Evolutionary conservation across 1,140 invertebrate genomes (phyloP).

Genomic region (Trachymyrmex cornetzi): DNA sequence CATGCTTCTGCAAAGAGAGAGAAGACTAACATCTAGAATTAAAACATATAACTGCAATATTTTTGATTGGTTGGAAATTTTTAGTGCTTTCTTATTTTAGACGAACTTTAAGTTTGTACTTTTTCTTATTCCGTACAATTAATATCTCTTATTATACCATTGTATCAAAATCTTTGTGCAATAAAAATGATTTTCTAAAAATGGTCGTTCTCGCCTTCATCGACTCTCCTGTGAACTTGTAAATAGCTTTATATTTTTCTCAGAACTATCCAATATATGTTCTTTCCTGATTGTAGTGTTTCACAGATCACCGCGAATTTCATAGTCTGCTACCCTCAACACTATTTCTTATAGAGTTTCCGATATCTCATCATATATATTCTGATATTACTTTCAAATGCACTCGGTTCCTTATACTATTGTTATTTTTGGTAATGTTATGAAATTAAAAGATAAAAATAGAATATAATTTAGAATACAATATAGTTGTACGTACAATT

Average conservation of each 20-base stretch:
- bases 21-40: background rate
- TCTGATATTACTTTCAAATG: background rate
- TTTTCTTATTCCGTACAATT: background rate
- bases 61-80: background rate
- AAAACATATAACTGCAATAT: background rate
- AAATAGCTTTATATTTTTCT: slow-evolving; percentile 49
- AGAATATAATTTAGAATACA: background rate
- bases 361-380: background rate
- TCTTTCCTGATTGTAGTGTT: background rate
- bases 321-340: background rate
- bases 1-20: background rate
- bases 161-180: too few species aligned
- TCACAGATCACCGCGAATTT: slow-evolving; percentile 30
- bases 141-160: background rate
- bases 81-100: background rate
- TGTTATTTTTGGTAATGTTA: background rate
- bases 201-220: slow-evolving; percentile 45
- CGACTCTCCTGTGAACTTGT: slow-evolving; percentile 43
- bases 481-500: background rate
- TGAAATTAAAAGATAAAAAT: background rate
- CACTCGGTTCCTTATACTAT: background rate
- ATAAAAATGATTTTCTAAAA: too few species aligned
- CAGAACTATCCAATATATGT: slow-evolving; percentile 8
- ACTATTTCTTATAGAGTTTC: background rate
- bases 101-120: background rate